These are phyloP conservation scores for Laterallus jamaicensis DNA, from an alignment of 2,113 vertebrate species.

Conservation along the genomic window DNA sequence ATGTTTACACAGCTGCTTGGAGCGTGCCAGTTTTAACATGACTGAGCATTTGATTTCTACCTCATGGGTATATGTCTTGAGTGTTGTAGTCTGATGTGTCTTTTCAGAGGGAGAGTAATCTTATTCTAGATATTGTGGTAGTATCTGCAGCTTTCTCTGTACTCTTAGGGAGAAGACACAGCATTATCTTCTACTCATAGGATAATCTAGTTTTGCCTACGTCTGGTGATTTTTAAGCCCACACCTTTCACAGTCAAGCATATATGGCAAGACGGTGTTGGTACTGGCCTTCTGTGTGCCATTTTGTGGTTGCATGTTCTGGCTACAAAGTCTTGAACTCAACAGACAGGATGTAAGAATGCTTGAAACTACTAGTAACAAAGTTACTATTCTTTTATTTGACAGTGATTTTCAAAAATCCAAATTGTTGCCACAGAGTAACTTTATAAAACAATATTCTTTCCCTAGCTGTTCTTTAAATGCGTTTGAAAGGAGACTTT, in stretches of 20 bases:
- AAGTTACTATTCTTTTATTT: background rate
- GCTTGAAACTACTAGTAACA: background rate
- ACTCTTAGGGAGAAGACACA: background rate
- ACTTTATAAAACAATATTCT: background rate
- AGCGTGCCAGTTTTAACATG: background rate
- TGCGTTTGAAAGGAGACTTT: background rate
- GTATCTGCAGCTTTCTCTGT: background rate
- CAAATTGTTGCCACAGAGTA: background rate
- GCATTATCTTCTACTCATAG: background rate
- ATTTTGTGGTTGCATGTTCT: background rate
- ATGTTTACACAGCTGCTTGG: fast-evolving
- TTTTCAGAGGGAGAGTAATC: background rate
- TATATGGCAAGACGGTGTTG: background rate
- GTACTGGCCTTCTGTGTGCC: background rate
- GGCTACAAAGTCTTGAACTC: background rate
- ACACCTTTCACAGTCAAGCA: background rate
- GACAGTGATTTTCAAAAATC: background rate
- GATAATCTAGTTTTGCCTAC: background rate
- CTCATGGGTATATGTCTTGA: background rate
- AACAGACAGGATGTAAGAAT: background rate
- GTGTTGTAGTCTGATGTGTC: background rate
- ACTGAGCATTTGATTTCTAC: background rate
- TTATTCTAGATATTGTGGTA: background rate
- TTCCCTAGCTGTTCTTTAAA: background rate
- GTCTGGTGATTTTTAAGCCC: background rate